phyloP scores from a whole-genome alignment of 1,140 invertebrate species.

The Popillia japonica region DNA sequence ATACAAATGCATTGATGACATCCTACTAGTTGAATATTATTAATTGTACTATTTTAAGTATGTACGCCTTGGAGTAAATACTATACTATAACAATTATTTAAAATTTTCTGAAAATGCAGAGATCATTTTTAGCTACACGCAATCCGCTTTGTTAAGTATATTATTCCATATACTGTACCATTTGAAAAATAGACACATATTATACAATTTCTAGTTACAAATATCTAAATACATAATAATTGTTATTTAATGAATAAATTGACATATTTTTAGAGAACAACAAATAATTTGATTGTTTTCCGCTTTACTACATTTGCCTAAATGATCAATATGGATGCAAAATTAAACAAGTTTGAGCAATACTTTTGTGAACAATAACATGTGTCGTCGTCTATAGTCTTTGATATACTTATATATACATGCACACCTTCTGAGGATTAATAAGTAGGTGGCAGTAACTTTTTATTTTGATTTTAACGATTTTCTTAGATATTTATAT shows the following conservation, averaged over 20 bases:
- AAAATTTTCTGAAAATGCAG: too few species aligned
- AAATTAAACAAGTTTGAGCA: conserved; percentile 21
- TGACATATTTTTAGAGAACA: conserved; percentile 26
- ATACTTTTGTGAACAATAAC: conserved; percentile 22
- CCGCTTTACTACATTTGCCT: conserved; percentile 36
- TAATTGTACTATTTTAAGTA: too few species aligned
- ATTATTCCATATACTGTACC: background rate
- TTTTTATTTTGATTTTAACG: background rate
- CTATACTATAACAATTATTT: too few species aligned
- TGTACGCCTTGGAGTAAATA: too few species aligned
- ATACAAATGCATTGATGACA: too few species aligned
- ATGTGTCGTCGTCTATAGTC: background rate
- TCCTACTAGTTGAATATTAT: too few species aligned
- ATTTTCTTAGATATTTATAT: background rate
- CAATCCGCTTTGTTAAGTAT: background rate
- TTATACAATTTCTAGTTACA: conserved; percentile 23
- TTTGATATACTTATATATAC: background rate
- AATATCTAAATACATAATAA: conserved; percentile 20
- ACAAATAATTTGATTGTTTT: conserved; percentile 43
- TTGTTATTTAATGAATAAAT: conserved; percentile 22
- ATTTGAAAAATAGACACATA: conserved; percentile 31
- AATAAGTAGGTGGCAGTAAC: background rate
- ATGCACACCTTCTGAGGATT: background rate
- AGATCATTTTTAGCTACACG: background rate
- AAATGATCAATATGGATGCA: conserved; percentile 3